These are phyloP conservation scores for Orycteropus afer DNA, from an alignment of 2,113 vertebrate genomes.

Conservation along the genomic window DNA sequence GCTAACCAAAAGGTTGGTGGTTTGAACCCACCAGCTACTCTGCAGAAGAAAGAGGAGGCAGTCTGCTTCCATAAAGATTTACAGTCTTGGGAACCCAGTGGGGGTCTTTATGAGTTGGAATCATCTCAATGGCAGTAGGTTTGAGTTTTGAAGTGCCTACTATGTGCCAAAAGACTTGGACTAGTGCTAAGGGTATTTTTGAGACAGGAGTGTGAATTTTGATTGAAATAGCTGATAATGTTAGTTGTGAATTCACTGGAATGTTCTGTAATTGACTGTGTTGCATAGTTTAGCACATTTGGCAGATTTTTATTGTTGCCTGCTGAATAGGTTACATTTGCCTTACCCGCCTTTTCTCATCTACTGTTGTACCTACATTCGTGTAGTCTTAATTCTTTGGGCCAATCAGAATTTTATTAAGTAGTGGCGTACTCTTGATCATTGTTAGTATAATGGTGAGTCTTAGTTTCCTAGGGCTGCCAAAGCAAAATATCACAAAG, in stretches of 20 bases:
- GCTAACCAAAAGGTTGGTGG: too few relatives aligned
- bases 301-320: background rate
- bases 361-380: background rate
- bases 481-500: too few relatives aligned
- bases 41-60: too few relatives aligned
- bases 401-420: background rate
- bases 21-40: too few relatives aligned
- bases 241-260: conserved; percentile 6
- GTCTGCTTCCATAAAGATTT: too few relatives aligned
- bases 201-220: background rate
- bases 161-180: conserved; percentile 13
- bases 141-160: background rate
- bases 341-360: background rate
- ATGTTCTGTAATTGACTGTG: background rate
- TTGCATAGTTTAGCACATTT: background rate
- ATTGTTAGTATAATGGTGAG: background rate
- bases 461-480: too few relatives aligned
- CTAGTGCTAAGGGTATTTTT: background rate
- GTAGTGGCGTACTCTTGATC: background rate
- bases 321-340: background rate
- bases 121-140: too few relatives aligned
- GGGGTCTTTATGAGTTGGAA: too few relatives aligned
- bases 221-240: background rate
- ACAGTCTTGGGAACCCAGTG: too few relatives aligned
- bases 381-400: background rate